Base-by-base conservation (phyloP, 1,140 invertebrate species). In the Euwallacea fornicatus region DNA sequence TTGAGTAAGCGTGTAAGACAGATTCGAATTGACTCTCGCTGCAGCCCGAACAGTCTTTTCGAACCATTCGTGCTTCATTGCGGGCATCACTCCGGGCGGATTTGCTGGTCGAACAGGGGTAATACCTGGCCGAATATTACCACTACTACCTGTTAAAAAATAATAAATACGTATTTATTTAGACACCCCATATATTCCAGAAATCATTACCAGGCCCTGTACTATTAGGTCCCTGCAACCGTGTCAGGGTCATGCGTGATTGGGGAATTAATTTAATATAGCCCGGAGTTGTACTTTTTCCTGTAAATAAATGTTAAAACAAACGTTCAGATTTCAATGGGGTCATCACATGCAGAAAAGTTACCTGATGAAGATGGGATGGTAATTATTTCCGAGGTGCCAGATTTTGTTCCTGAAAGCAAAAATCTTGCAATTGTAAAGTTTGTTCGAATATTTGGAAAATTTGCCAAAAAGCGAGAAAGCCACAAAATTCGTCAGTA, bases 41-140 rank as follows among this genome's bases (percentile, higher is more conserved):
- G 77, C 72, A 21, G 78, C 73, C 10, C 76, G 47, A 6, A 79
- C 77, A 7, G 79, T 78, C 60, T 79, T 79, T 21, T 80, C 79
- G 47, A 79, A 80, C 79, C 79, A 80, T 60, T 80, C 79, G 66
- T 80, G 78, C 68, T 79, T 79, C 65, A 76, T 72, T 4, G 64
- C 59, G 46, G 73, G 71, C 42, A 55, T 71, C n/a, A 50, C 54
- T 7, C 56, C 13, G 43, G 42, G 21, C 16, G 7, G 59, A 33
- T 33, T 33, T 4, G 21, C 21, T 1, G 21, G 21, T 33, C 21
- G 21, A 4, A 33, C 21, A 4, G 21, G 21, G 21, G 21, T 33
- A 33, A 33, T 33, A 33, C 21, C 21, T 33, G 21, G 21, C 21
- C 21, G 21, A 33, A 33, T 33, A 33, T 33, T 33, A 33, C 21